phyloP scores from a whole-genome alignment of 2,797 vertebrate species.

The Sparidentex hasta region DNA sequence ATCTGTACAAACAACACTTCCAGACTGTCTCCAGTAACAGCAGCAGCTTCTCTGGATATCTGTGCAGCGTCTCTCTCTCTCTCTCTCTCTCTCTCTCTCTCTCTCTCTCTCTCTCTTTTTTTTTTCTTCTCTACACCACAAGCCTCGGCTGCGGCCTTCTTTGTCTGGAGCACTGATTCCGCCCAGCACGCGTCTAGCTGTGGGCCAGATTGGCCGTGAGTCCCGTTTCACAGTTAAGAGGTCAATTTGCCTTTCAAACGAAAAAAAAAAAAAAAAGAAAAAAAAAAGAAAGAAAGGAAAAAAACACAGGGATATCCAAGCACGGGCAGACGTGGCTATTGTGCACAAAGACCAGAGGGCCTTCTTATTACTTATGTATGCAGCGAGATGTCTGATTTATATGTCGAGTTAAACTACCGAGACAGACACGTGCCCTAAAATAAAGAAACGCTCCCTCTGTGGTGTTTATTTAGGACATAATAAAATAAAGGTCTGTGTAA shows the following conservation, averaged over 20 bases:
- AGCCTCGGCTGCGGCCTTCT: conserved; percentile 73
- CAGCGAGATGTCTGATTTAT: conserved; percentile 88
- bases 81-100: too few species aligned
- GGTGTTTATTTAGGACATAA: conserved; percentile 62
- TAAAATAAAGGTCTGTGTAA: conserved; percentile 50
- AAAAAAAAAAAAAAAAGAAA: conserved; percentile 13
- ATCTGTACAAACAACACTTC: background rate
- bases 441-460: conserved; percentile 61
- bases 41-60: conserved; percentile 27
- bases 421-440: conserved; percentile 86
- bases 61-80: conserved; percentile 16
- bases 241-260: conserved; percentile 94
- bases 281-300: background rate
- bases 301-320: conserved; percentile 76
- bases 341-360: conserved; percentile 87
- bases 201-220: conserved; percentile 91
- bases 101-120: too few species aligned
- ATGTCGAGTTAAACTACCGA: conserved; percentile 86
- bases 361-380: conserved; percentile 91
- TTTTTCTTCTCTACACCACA: conserved; percentile 31
- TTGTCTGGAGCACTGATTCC: conserved; percentile 82
- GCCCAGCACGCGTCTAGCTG: conserved; percentile 90
- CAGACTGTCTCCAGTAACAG: background rate
- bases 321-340: conserved; percentile 86
- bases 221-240: conserved; percentile 90